These are phyloP conservation scores for Corythucha ciliata DNA, from an alignment of 2,888 invertebrate genomes.

Conservation along the genomic window DNA sequence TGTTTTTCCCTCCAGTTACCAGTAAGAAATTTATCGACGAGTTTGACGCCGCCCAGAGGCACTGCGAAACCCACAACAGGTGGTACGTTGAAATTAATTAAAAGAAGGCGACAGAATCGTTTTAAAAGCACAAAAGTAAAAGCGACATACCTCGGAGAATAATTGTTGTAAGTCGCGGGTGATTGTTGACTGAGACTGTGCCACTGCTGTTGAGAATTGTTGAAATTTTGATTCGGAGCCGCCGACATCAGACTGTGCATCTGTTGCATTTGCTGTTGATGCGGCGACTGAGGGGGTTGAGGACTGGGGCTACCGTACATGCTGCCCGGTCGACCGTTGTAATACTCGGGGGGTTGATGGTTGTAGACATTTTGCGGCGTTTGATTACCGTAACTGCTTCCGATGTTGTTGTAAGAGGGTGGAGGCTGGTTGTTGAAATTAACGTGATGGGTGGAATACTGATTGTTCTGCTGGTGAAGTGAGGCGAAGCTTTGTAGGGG, in stretches of 20 bases:
- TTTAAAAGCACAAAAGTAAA: no score
- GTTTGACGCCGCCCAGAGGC: no score
- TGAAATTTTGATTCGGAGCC: no score
- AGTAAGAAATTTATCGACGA: no score
- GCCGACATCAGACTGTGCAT: slow-evolving; percentile 32
- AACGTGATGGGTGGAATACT: slow-evolving; percentile 26
- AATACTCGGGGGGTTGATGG: slow-evolving; percentile 38
- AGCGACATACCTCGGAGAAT: slow-evolving; percentile 28
- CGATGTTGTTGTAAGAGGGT: slow-evolving; percentile 14
- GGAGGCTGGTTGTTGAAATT: slow-evolving; percentile 29
- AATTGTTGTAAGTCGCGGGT: slow-evolving; percentile 28
- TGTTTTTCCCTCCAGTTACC: no score
- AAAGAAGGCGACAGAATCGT: no score
- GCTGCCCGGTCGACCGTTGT: slow-evolving; percentile 22
- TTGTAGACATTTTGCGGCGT: slow-evolving; percentile 16
- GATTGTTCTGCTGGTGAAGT: slow-evolving; percentile 28
- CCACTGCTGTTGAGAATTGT: slow-evolving; percentile 30
- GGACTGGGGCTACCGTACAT: slow-evolving; percentile 8
- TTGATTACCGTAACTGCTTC: slow-evolving; percentile 11
- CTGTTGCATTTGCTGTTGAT: slow-evolving; percentile 37
- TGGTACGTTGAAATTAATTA: no score
- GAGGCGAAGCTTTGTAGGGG: slow-evolving; percentile 41
- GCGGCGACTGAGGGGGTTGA: slow-evolving; percentile 8
- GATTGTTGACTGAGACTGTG: slow-evolving; percentile 33
- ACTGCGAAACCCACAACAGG: no score